phyloP scores from a whole-genome alignment of 2,113 vertebrate genomes.

The Cromileptes altivelis region DNA sequence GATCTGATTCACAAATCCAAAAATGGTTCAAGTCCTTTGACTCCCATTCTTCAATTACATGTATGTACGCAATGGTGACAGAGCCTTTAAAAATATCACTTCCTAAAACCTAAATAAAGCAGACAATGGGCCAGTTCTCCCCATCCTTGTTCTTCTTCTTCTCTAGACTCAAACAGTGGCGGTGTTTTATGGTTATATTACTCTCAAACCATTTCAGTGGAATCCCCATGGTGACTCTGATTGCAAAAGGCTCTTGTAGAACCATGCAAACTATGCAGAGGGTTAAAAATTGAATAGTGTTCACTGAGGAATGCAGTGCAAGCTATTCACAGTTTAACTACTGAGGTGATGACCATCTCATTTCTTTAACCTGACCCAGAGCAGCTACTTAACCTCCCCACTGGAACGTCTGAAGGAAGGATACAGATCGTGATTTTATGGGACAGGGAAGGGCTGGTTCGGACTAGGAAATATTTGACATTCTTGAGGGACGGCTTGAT shows the following conservation, averaged over 20 bases:
- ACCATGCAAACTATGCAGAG: constrained; percentile 39
- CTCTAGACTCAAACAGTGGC: background rate
- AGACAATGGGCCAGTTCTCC: constrained; percentile 7
- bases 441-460: background rate
- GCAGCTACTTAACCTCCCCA: constrained; percentile 6
- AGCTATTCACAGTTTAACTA: constrained; percentile 50
- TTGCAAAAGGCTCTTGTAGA: constrained; percentile 50
- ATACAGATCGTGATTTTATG: background rate
- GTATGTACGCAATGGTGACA: background rate
- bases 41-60: background rate
- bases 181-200: constrained; percentile 45
- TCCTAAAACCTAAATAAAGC: background rate
- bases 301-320: constrained; percentile 43
- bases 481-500: constrained; percentile 15
- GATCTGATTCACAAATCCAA: constrained; percentile 43
- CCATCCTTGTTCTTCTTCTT: background rate
- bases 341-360: constrained; percentile 30
- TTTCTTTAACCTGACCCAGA: constrained; percentile 37
- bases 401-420: constrained; percentile 8
- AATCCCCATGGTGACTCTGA: constrained; percentile 51
- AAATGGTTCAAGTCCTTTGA: constrained; percentile 15
- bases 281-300: constrained; percentile 69
- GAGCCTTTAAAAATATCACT: background rate
- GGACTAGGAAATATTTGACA: constrained; percentile 1
- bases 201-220: constrained; percentile 33